Percentiles rank a stretch among this genome's conserved stretches.
Evolutionary conservation across 2,888 invertebrate genomes (phyloP).

Genomic region (Ceriagrion tenellum): DNA sequence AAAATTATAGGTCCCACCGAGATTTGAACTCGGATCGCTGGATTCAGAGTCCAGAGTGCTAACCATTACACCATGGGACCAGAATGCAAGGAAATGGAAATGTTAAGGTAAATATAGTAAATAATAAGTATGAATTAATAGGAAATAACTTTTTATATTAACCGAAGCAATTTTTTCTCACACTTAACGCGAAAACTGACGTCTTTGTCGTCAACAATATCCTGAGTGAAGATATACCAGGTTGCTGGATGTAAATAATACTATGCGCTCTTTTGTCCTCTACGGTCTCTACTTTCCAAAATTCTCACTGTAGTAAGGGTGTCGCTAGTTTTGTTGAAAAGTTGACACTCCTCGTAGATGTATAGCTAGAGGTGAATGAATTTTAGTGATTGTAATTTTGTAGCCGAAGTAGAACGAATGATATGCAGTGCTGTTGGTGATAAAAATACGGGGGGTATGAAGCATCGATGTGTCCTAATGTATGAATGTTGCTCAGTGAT

Average conservation of each 20-base stretch:
- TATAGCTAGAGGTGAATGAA: not conserved
- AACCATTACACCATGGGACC: slow-evolving; percentile 50
- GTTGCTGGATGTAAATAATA: too few species aligned
- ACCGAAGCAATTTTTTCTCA: not conserved
- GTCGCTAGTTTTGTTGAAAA: slow-evolving; percentile 57
- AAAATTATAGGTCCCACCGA: slow-evolving; percentile 42
- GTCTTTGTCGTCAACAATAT: not conserved
- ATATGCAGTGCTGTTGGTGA: not conserved
- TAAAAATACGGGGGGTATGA: not conserved
- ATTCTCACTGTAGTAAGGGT: slow-evolving; percentile 9
- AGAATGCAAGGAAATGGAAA: not conserved
- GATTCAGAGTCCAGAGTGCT: slow-evolving; percentile 58
- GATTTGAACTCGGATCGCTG: slow-evolving; percentile 62
- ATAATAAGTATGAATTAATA: not conserved
- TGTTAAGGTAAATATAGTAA: not conserved
- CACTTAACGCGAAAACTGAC: not conserved
- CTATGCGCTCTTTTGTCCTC: slow-evolving; percentile 9
- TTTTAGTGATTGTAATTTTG: not conserved
- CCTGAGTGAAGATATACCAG: not conserved
- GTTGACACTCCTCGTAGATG: slow-evolving; percentile 38
- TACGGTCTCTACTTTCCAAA: not conserved
- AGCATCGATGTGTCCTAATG: not conserved
- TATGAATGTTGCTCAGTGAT: not conserved
- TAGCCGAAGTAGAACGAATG: not conserved
- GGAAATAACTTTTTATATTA: too few species aligned